These are phyloP conservation scores for Deroplatys truncata DNA, from an alignment of 2,888 invertebrate species.

Conservation along the genomic window DNA sequence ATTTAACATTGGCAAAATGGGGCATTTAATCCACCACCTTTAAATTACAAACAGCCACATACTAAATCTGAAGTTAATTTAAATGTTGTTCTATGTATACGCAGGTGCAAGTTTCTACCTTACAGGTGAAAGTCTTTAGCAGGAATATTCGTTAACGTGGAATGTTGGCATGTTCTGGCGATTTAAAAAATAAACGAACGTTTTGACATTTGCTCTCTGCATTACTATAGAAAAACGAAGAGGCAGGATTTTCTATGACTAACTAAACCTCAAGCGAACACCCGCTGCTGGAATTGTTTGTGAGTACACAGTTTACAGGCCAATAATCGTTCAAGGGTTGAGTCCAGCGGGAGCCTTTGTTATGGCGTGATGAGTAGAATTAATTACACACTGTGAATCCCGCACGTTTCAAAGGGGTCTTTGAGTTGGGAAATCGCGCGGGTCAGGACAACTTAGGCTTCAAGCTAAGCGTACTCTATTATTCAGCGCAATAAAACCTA, in stretches of 20 bases:
- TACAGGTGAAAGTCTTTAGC: no score
- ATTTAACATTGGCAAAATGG: no score
- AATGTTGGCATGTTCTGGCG: no score
- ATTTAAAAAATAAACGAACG: no score
- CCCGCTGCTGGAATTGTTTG: not conserved
- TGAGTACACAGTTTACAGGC: not conserved
- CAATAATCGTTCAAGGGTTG: not conserved
- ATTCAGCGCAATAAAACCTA: not conserved
- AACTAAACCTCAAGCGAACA: not conserved
- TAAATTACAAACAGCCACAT: no score
- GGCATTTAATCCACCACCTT: no score
- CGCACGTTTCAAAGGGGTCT: not conserved
- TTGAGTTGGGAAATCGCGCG: not conserved
- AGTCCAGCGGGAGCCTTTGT: not conserved
- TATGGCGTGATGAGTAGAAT: not conserved
- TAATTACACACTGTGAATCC: not conserved
- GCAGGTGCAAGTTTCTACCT: no score
- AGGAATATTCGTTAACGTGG: no score
- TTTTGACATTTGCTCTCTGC: not conserved
- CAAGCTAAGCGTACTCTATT: not conserved
- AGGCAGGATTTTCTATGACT: not conserved
- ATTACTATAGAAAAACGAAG: not conserved
- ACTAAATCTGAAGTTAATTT: no score
- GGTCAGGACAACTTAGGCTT: not conserved
- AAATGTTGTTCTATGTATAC: no score